Evolutionary conservation across 2,888 invertebrate genomes (phyloP).

Genomic region (Dolomedes plantarius): DNA sequence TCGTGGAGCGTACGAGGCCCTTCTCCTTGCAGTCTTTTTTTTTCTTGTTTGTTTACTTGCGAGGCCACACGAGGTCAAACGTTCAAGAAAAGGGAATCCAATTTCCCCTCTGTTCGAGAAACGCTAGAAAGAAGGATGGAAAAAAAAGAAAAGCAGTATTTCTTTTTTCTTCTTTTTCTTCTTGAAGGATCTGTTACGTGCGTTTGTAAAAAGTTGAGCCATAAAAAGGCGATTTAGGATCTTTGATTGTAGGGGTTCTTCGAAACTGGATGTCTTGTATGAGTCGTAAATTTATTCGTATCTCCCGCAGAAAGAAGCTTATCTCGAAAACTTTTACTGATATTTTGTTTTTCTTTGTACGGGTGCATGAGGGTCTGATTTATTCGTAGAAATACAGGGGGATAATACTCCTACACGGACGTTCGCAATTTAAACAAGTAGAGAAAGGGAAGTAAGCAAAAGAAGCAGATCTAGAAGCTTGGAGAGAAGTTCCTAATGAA

Average conservation of each 20-base stretch:
- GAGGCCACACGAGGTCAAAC: neutral
- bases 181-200: neutral
- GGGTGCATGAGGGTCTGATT: no score
- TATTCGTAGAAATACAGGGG: no score
- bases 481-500: no score
- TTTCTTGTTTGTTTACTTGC: conserved; percentile 11
- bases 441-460: no score
- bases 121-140: no score
- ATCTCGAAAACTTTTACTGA: no score
- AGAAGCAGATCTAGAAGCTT: no score
- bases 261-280: neutral
- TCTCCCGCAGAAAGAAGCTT: neutral
- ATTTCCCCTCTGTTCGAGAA: neutral
- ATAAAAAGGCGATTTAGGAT: conserved; percentile 14
- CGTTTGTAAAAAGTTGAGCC: neutral
- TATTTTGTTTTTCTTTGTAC: no score
- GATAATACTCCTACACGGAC: no score
- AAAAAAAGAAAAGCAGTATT: neutral
- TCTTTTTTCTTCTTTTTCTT: neutral
- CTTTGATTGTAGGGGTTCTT: neutral
- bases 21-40: neutral
- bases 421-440: no score
- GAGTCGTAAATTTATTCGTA: conserved; percentile 8
- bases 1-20: neutral
- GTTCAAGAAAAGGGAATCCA: conserved; percentile 6